Evolutionary conservation across 2,888 invertebrate genomes (phyloP).

Genomic region (Agrotis puta): DNA sequence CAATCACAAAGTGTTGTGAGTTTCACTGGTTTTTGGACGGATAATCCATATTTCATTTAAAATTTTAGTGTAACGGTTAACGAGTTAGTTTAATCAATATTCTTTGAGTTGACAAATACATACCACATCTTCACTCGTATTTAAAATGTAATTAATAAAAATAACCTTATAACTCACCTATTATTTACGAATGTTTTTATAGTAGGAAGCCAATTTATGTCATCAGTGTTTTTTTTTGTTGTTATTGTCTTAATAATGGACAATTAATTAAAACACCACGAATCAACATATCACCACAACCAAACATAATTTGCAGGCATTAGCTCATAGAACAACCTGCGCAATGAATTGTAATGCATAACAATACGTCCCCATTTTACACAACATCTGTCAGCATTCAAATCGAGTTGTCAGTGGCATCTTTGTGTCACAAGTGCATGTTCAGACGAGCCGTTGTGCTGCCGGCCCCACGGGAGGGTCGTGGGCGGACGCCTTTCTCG

Average conservation of each 20-base stretch:
- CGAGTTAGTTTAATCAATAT: neutral
- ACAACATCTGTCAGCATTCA: slow-evolving; percentile 49
- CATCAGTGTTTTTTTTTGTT: neutral
- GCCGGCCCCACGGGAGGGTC: slow-evolving; percentile 47
- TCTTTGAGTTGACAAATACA: too few relatives aligned
- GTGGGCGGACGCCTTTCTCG: slow-evolving; percentile 38
- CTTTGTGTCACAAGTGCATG: slow-evolving; percentile 66
- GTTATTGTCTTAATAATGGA: neutral
- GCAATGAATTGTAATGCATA: slow-evolving; percentile 41
- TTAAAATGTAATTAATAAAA: neutral
- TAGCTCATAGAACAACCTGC: neutral
- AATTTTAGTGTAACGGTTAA: neutral
- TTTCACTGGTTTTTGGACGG: neutral
- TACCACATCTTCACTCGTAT: neutral
- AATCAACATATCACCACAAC: neutral
- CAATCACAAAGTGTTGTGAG: slow-evolving; percentile 14
- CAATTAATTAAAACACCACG: neutral
- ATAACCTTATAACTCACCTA: neutral
- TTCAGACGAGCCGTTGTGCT: slow-evolving; percentile 58
- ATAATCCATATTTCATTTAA: slow-evolving; percentile 18
- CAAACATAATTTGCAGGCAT: neutral
- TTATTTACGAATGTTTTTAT: neutral
- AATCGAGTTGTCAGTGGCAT: slow-evolving; percentile 66
- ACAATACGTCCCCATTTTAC: slow-evolving; percentile 43
- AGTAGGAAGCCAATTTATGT: neutral